These are phyloP conservation scores for Catajapyx aquilonaris DNA, from an alignment of 1,140 invertebrate genomes.

Conservation along the genomic window DNA sequence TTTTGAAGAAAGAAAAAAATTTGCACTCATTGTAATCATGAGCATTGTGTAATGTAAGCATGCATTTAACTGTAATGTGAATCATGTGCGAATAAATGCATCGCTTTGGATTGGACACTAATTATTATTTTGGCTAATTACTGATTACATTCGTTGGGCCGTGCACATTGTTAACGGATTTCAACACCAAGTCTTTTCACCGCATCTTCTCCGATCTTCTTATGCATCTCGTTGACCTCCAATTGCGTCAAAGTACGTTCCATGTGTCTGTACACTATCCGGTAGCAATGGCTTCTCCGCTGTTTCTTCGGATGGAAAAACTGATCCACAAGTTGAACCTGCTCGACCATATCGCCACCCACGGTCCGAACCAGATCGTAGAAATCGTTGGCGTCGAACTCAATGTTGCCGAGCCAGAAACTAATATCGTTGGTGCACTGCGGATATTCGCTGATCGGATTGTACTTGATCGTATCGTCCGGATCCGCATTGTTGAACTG, in stretches of 20 bases:
- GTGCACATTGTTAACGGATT: slow-evolving; percentile 44
- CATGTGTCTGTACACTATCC: slow-evolving; percentile 85
- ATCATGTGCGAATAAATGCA: too few relatives aligned
- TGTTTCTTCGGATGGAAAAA: slow-evolving; percentile 72
- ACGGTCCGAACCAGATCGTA: slow-evolving; percentile 78
- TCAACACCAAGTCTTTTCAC: slow-evolving; percentile 39
- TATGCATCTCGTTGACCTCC: slow-evolving; percentile 74
- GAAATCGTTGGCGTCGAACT: slow-evolving; percentile 68
- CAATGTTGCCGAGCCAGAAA: slow-evolving; percentile 63
- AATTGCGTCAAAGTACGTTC: slow-evolving; percentile 64
- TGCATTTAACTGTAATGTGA: too few relatives aligned
- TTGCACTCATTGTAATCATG: too few relatives aligned
- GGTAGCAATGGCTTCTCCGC: slow-evolving; percentile 69
- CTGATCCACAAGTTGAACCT: slow-evolving; percentile 69
- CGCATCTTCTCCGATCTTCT: slow-evolving; percentile 42
- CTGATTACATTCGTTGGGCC: too few relatives aligned
- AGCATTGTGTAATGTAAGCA: too few relatives aligned
- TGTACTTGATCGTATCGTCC: slow-evolving; percentile 34
- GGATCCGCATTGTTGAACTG: slow-evolving; percentile 69
- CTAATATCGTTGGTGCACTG: slow-evolving; percentile 85
- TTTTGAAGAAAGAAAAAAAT: too few relatives aligned
- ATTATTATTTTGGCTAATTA: too few relatives aligned
- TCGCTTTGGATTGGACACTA: too few relatives aligned
- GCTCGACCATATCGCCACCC: slow-evolving; percentile 79
- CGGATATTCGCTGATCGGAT: slow-evolving; percentile 69